These are phyloP conservation scores for Periophthalmodon schlosseri DNA, from an alignment of 2,113 vertebrate species.

Conservation along the genomic window DNA sequence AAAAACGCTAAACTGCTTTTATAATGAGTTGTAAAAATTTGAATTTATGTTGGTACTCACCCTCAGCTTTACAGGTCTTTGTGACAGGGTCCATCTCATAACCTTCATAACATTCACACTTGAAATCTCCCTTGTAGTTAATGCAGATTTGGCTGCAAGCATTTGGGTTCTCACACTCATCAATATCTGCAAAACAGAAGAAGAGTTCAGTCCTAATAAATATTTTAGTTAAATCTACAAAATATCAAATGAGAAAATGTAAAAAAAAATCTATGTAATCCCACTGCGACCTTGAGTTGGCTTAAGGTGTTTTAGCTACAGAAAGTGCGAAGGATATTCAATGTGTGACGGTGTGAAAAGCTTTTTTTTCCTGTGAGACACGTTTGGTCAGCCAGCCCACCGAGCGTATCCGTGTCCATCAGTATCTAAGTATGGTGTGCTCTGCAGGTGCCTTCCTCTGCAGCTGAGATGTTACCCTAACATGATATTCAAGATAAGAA, in stretches of 20 bases:
- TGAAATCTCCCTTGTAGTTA: slow-evolving; percentile 96
- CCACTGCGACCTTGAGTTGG: background rate
- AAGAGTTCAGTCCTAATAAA: slow-evolving; percentile 59
- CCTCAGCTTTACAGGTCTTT: slow-evolving; percentile 94
- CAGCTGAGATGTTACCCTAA: background rate
- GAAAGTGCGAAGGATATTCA: slow-evolving; percentile 54
- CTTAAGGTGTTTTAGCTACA: slow-evolving; percentile 33
- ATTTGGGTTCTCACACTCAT: slow-evolving; percentile 91
- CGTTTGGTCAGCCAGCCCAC: background rate
- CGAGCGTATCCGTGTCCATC: background rate
- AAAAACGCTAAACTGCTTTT: background rate
- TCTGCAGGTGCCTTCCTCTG: background rate
- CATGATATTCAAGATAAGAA: no score
- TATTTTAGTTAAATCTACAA: slow-evolving; percentile 10
- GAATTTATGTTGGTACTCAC: slow-evolving; percentile 71
- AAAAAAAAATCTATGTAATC: background rate
- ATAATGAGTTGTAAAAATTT: background rate
- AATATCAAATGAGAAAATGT: background rate
- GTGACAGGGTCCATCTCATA: slow-evolving; percentile 93
- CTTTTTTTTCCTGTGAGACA: slow-evolving; percentile 32
- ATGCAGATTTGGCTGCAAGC: slow-evolving; percentile 96
- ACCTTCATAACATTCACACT: slow-evolving; percentile 92
- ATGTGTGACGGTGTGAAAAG: slow-evolving; percentile 9
- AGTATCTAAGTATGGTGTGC: background rate
- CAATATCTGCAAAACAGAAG: slow-evolving; percentile 83